A percentile compares a stretch with the other conserved stretches of the same genome.
Conservation (phyloP, 2,113 vertebrate species). For the Heterochromis multidens region DNA sequence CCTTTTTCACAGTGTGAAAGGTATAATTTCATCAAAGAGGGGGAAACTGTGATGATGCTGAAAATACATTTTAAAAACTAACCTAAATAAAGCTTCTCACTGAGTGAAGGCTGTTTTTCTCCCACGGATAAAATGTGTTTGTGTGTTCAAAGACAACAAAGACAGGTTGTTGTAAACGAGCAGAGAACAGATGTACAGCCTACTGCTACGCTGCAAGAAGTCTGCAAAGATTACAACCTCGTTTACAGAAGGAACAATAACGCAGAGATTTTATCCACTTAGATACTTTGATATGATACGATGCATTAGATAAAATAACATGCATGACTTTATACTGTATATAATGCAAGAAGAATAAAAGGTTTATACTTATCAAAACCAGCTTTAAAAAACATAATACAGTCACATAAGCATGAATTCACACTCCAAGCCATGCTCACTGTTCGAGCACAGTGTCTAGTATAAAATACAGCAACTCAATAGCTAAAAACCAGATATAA, state of each 20-base stretch:
- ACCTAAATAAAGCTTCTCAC: neutral
- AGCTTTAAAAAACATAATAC: too few species aligned
- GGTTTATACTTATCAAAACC: too few species aligned
- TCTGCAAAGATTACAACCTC: neutral
- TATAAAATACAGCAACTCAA: neutral
- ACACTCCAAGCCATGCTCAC: neutral
- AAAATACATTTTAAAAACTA: constrained; percentile 1
- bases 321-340: too few species aligned
- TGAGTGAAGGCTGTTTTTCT: neutral
- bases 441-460: neutral
- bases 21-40: neutral
- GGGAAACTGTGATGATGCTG: neutral
- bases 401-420: neutral
- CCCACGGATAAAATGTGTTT: neutral
- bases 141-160: neutral
- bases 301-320: neutral
- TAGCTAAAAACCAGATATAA: neutral
- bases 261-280: neutral
- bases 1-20: neutral
- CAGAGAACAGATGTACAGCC: neutral
- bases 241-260: neutral
- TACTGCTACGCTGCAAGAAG: neutral
- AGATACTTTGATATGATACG: neutral
- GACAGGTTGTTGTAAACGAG: neutral
- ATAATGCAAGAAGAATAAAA: too few species aligned